A percentile compares a stretch with the other conserved stretches of the same genome.
phyloP scores from a whole-genome alignment of 2,113 vertebrate species.

The Vombatus ursinus region DNA sequence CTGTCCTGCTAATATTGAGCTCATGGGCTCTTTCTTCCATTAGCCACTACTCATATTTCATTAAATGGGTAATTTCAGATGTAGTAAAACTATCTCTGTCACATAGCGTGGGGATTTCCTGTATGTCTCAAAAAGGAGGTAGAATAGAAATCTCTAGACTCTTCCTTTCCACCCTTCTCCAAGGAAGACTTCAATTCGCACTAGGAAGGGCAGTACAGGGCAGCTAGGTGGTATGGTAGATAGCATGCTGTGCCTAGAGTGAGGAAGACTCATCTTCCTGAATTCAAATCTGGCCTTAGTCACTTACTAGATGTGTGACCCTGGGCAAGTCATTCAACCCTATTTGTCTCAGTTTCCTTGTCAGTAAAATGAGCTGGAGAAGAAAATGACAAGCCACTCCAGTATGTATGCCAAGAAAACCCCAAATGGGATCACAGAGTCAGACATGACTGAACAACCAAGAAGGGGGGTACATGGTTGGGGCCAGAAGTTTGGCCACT shows the following conservation, averaged over 20 bases:
- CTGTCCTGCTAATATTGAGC: not conserved
- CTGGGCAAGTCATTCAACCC: not conserved
- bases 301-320: not conserved
- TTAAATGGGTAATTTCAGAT: not conserved
- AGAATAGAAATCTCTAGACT: not conserved
- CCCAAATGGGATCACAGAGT: not conserved
- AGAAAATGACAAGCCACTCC: not conserved
- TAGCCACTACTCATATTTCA: not conserved
- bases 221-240: too few species aligned
- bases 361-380: not conserved
- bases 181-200: too few species aligned
- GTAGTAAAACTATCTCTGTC: not conserved
- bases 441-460: not conserved
- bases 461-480: not conserved
- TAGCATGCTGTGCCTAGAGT: too few species aligned
- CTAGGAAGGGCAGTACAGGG: too few species aligned
- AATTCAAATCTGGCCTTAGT: too few species aligned
- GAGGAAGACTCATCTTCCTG: not conserved
- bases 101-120: not conserved
- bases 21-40: not conserved
- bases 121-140: not conserved
- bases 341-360: not conserved
- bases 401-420: not conserved
- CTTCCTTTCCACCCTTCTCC: too few species aligned
- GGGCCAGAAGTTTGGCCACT: not conserved